Percentiles rank a stretch among this genome's conserved stretches.
Evolutionary conservation across 2,797 vertebrate species (phyloP).

Genomic region (Phoeniculus purpureus): DNA sequence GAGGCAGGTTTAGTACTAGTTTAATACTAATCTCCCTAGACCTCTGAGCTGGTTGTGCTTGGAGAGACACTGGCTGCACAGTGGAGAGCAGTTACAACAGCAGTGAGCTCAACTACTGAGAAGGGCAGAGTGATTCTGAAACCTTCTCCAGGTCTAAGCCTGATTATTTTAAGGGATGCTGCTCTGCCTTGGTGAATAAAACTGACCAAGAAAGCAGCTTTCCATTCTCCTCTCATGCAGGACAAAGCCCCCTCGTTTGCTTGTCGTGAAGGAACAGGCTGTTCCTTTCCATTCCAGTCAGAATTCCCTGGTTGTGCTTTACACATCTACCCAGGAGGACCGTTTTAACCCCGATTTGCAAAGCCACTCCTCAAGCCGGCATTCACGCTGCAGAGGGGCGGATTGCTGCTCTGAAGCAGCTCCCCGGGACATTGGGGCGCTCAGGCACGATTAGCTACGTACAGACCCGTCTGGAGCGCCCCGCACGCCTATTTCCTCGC

Average conservation of each 20-base stretch:
- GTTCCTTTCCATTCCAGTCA: not conserved
- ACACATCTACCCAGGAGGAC: not conserved
- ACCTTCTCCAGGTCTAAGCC: not conserved
- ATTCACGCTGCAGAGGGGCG: not conserved
- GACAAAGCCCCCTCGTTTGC: slow-evolving; percentile 10
- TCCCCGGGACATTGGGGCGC: not conserved
- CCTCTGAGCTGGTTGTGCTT: not conserved
- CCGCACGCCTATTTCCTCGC: not conserved
- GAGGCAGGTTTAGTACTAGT: not conserved
- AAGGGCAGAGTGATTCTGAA: not conserved
- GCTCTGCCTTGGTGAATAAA: slow-evolving; percentile 1
- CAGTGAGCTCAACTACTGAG: not conserved
- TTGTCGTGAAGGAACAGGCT: slow-evolving; percentile 1
- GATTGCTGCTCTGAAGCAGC: slow-evolving; percentile 29
- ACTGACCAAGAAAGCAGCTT: not conserved
- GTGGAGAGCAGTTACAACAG: not conserved
- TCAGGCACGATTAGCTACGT: not conserved
- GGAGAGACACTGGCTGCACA: not conserved
- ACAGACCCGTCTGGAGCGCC: not conserved
- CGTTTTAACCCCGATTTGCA: not conserved
- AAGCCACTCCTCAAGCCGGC: not conserved
- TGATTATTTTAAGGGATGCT: slow-evolving; percentile 5
- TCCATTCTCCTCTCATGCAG: not conserved
- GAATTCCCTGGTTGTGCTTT: not conserved
- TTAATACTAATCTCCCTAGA: no score